Percentiles rank a stretch among this genome's conserved stretches.
Conservation (phyloP, 1,140 invertebrate genomes). For the Diabrotica virgifera region DNA sequence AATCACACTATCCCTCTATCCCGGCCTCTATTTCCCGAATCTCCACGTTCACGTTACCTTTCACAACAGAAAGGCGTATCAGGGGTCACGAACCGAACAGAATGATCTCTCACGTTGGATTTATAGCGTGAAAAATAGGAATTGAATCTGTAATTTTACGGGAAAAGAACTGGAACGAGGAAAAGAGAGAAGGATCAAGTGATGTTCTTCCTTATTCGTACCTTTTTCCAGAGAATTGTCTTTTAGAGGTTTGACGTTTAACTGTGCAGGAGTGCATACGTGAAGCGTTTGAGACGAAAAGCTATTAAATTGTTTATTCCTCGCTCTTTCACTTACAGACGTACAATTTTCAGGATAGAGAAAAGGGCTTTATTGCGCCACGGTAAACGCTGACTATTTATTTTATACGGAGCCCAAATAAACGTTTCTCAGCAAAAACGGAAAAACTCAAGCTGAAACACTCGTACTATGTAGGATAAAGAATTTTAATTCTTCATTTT, state of each 20-base stretch:
- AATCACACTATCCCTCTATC: no score
- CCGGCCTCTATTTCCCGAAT: no score
- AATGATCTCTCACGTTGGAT: conserved; percentile 8
- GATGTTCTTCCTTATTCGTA: conserved; percentile 2
- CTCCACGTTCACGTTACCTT: not conserved
- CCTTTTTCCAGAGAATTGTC: not conserved
- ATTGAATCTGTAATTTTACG: conserved; percentile 2
- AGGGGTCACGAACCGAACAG: not conserved
- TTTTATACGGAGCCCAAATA: no score
- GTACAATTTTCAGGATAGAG: not conserved
- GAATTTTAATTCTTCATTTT: no score
- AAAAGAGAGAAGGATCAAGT: conserved; percentile 2
- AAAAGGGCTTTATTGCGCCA: not conserved
- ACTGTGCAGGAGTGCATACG: not conserved
- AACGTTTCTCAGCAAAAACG: no score
- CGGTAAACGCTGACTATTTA: no score
- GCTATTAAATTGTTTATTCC: conserved; percentile 3
- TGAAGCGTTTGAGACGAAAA: not conserved
- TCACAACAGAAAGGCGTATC: not conserved
- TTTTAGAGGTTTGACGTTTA: conserved; percentile 1
- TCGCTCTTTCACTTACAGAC: not conserved
- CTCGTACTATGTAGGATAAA: no score
- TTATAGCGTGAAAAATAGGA: conserved; percentile 17
- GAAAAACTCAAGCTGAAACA: no score
- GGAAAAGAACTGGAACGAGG: not conserved